A percentile compares a stretch with the other conserved stretches of the same genome.
Evolutionary conservation across 2,888 invertebrate species (phyloP).

Genomic region (Cheilosia grossa): DNA sequence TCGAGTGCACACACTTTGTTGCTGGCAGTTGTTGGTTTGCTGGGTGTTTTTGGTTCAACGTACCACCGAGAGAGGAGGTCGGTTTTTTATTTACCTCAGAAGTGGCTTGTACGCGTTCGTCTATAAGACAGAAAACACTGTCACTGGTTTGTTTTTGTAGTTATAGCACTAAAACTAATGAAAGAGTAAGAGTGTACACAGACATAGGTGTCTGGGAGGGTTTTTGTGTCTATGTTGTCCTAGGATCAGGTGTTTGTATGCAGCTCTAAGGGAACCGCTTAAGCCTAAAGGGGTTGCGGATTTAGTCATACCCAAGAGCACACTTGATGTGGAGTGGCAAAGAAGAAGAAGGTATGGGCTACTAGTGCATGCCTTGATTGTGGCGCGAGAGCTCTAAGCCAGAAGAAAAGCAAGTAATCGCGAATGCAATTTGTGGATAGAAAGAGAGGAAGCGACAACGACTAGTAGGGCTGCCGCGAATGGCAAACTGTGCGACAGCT

Average conservation of each 20-base stretch:
- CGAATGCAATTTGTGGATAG: constrained; percentile 19
- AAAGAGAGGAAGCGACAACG: constrained; percentile 29
- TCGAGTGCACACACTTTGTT: constrained; percentile 11
- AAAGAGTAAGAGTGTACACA: constrained; percentile 60
- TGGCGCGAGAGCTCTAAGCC: constrained; percentile 28
- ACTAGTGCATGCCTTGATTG: constrained; percentile 40
- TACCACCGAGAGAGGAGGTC: constrained; percentile 46
- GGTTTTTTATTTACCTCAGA: constrained; percentile 23
- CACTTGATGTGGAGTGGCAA: constrained; percentile 4
- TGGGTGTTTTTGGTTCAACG: constrained; percentile 61
- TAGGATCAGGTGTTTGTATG: constrained; percentile 2
- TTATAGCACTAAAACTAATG: constrained; percentile 26
- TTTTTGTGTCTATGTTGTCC: constrained; percentile 1
- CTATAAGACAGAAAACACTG: constrained; percentile 45
- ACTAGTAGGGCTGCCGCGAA: constrained; percentile 60
- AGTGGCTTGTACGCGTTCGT: constrained; percentile 26
- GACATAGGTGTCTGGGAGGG: not conserved
- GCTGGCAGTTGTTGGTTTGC: not conserved
- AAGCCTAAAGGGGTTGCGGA: constrained; percentile 55
- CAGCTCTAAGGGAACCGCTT: constrained; percentile 33
- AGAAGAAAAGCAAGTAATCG: constrained; percentile 44
- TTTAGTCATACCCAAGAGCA: constrained; percentile 3
- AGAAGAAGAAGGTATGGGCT: constrained; percentile 23
- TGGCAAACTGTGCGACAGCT: constrained; percentile 40
- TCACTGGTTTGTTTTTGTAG: constrained; percentile 30